Base-by-base conservation (phyloP, 2,113 vertebrate species). In the Ascaphus truei region DNA sequence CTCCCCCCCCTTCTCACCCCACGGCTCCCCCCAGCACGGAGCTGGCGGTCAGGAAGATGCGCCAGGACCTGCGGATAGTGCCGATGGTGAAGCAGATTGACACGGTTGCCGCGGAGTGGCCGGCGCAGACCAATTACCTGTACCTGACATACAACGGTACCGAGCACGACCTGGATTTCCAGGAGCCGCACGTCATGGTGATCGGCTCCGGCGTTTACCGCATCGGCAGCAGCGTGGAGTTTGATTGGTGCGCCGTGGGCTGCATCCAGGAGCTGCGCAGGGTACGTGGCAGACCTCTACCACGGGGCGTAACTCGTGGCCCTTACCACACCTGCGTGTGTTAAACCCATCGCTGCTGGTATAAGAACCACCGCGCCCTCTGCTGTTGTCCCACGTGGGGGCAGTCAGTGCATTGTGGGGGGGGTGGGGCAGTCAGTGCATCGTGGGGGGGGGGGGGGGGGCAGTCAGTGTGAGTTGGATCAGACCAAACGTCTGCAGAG, bases 21-120 rank as follows among this genome's bases (percentile, higher is more conserved):
- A 57, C 0, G 8, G 30, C 43, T 13, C 33, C 23, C 2, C 68
- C 1, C 65, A 99, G 97, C 88, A 99, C 97, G 0, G 97, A 99
- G 85, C 83, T 99, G 76, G 97, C 91, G 0, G 92, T 99, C 58
- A 85, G 96, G 27, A 98, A 96, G 84, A 86, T 96, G 79, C 93
- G 97, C 1, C 92, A n/a, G 0, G 93, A 96, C 29, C 91, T 93
- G 86, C 85, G 86, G 71, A 98, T 99, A 75, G 84, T 95, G 43
- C 96, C 97, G 0, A 92, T 91, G 7, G 96, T 99, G 78, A 99
- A 99, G 79, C 97, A 96, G 87, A 98, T 99, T 0, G 97, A 99
- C 74, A 99, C 97, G 0, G 97, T 99, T 76, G 97, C 97, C 0
- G 97, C 96, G 0, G 97, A 99, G 67, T 99, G 97, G 97, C 96